phyloP scores from a whole-genome alignment of 2,113 vertebrate species.

The Notarius quadriscutis region DNA sequence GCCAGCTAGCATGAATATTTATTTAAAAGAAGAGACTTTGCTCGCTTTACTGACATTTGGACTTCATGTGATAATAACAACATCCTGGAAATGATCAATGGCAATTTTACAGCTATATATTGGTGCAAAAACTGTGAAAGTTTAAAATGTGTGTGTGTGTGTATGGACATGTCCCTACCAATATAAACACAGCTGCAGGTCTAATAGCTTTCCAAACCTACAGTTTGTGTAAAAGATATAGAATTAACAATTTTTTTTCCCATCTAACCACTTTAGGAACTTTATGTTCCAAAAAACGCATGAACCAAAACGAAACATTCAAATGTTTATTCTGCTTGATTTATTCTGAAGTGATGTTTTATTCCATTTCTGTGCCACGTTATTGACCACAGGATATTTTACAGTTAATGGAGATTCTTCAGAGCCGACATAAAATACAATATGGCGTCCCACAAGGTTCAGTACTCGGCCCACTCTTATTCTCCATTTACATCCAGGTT shows the following conservation, averaged over 20 bases:
- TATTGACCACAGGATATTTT: neutral
- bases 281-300: neutral
- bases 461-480: neutral
- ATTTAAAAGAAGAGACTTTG: neutral
- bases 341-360: neutral
- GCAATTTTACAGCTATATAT: neutral
- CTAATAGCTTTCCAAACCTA: neutral
- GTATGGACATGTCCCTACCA: neutral
- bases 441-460: neutral
- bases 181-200: conserved; percentile 6
- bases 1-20: neutral
- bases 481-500: neutral
- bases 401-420: neutral
- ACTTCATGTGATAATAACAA: neutral
- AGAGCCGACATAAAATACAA: neutral
- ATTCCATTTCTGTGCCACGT: neutral
- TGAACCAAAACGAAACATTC: neutral
- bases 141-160: neutral
- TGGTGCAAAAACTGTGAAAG: neutral
- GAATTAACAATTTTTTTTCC: neutral
- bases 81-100: neutral
- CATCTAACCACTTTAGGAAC: neutral
- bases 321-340: neutral
- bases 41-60: neutral
- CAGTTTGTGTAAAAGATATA: neutral